phyloP scores from a whole-genome alignment of 2,888 invertebrate genomes.

The Tetrapedia diversipes region DNA sequence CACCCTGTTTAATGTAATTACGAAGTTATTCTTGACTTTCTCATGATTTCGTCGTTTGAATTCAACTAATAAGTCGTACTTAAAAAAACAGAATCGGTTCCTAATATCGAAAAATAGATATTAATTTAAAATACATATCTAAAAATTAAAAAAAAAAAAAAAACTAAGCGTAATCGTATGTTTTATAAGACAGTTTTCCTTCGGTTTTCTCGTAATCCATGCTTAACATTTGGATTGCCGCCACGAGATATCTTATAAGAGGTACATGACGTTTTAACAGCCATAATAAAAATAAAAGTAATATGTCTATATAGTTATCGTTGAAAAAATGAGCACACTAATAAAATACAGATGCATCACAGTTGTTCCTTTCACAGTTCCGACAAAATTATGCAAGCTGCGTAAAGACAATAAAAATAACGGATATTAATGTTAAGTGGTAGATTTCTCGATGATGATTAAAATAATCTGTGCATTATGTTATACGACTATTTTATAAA shows the following conservation, averaged over 20 bases:
- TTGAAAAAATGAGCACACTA: conserved; percentile 16
- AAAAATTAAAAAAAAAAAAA: conserved; percentile 36
- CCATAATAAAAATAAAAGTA: conserved; percentile 15
- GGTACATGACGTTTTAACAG: background rate
- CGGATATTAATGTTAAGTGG: conserved; percentile 3
- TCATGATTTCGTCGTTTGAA: conserved; percentile 20
- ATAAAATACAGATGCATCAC: conserved; percentile 41
- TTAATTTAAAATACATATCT: conserved; percentile 12
- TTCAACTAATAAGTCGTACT: conserved; percentile 9
- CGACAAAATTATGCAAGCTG: conserved; percentile 15
- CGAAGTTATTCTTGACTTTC: conserved; percentile 23
- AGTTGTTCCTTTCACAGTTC: conserved; percentile 27
- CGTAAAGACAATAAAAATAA: conserved; percentile 1
- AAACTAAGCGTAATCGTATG: conserved; percentile 25
- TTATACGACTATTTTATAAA: conserved; percentile 20
- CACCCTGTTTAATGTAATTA: conserved; percentile 57
- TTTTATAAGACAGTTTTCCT: conserved; percentile 6
- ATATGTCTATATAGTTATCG: conserved; percentile 6
- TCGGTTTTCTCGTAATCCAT: background rate
- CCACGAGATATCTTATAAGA: background rate
- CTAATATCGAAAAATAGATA: conserved; percentile 27
- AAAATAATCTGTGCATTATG: conserved; percentile 1
- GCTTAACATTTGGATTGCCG: background rate
- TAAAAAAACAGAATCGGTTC: conserved; percentile 12
- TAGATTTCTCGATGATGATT: background rate